Conservation (phyloP, 1,140 invertebrate genomes). For the Caerostris extrusa region DNA sequence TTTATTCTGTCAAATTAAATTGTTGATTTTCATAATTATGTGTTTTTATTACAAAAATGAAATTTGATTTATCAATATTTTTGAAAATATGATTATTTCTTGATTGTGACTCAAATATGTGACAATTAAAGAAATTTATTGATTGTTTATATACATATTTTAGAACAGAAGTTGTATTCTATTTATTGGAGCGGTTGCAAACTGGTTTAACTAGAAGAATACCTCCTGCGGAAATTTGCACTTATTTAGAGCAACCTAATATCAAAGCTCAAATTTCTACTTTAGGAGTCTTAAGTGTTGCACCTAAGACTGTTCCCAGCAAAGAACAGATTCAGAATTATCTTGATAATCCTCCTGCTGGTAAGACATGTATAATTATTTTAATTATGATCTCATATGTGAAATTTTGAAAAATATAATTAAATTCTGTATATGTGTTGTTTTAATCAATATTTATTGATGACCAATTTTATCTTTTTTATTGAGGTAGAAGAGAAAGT, state of each 20-base stretch:
- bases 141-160: constrained; percentile 38
- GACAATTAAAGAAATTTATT: not conserved
- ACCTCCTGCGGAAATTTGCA: constrained; percentile 87
- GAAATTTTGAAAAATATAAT: constrained; percentile 21
- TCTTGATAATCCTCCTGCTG: constrained; percentile 91
- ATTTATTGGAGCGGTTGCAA: constrained; percentile 88
- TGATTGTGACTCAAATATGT: not conserved
- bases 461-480: not conserved
- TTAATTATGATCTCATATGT: too few species aligned
- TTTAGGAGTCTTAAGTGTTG: constrained; percentile 85
- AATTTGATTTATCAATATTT: too few species aligned
- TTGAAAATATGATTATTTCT: too few species aligned
- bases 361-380: constrained; percentile 80
- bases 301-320: constrained; percentile 77
- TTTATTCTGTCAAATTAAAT: too few species aligned
- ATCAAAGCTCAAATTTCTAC: constrained; percentile 87
- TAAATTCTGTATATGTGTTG: constrained; percentile 31
- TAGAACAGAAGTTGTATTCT: constrained; percentile 89
- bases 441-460: constrained; percentile 45
- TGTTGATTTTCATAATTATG: too few species aligned
- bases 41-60: too few species aligned
- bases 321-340: constrained; percentile 91
- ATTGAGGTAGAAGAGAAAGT: too few species aligned
- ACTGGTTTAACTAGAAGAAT: constrained; percentile 86
- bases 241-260: constrained; percentile 86